Base-by-base conservation (phyloP, 2,888 invertebrate species). In the Dendrolimus houi region DNA sequence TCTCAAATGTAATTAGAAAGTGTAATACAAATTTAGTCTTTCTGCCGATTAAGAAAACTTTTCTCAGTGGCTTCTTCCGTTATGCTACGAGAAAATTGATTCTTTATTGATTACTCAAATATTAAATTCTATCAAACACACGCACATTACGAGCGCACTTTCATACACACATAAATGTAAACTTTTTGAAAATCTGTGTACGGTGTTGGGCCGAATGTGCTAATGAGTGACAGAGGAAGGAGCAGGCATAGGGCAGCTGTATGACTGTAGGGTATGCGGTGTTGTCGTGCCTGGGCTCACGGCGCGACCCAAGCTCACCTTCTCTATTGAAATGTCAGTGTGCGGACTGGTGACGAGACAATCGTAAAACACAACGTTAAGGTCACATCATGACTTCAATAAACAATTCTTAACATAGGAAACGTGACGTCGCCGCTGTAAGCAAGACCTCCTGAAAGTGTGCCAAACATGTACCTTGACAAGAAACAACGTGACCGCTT, bases 311-410 rank as follows among this genome's bases (percentile, higher is more conserved):
- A 68, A 65, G 77, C 78, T 89, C 86, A 88, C 88, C 89, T 86
- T 80, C 79, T 77, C 89, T 83, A 89, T 89, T 88, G 89, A 89
- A 89, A 90, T 88, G 89, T 89, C 88, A 87, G 83, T 83, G 80
- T 75, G 80, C 79, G 78, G 83, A 79, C 82, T 81, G 71, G 81
- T 88, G 89, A 89, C 83, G 88, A 88, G 87, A 84, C 88, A 88
- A 89, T 90, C 87, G 86, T 86, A 87, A 85, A 87, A 84, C 82
- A 88, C 85, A 87, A 88, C 85, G 88, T 88, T 87, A 87, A 87
- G 89, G 88, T 88, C 88, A 85, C 81, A 88, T 85, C 88, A 88
- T 88, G 87, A 85, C 89, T 88, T 87, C 88, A 85, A 89, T 89
- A 89, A 89, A 88, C 86, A 81, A 88, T 85, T 79, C 82, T 70